Conservation (phyloP, 1,140 invertebrate genomes). For the Brachionus sp. region DNA sequence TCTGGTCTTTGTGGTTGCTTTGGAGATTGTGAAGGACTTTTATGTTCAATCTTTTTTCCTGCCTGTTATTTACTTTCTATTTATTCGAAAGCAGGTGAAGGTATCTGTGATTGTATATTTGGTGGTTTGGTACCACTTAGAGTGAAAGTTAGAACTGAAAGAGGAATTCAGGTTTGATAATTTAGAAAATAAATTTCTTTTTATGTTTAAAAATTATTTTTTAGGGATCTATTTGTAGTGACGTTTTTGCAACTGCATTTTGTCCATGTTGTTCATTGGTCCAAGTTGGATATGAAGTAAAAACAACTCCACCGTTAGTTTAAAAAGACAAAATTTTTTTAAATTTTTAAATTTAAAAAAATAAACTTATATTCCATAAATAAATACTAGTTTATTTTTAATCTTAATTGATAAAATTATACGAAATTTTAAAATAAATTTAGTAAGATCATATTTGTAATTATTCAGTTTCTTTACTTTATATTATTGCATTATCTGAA, state of each 20-base stretch:
- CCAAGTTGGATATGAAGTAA: background rate
- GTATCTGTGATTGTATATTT: background rate
- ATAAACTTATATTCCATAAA: no score
- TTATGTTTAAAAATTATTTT: background rate
- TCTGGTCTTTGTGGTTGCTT: background rate
- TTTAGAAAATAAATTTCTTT: background rate
- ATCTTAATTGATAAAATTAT: no score
- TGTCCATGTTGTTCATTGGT: background rate
- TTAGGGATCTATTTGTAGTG: conserved; percentile 25
- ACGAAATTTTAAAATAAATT: no score
- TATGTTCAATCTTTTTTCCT: background rate
- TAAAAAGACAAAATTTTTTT: background rate
- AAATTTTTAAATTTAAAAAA: no score
- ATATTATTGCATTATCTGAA: no score
- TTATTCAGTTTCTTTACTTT: no score
- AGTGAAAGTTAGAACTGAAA: conserved; percentile 29
- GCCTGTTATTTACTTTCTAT: background rate
- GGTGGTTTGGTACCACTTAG: conserved; percentile 24
- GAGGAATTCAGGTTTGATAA: conserved; percentile 9
- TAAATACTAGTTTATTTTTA: no score
- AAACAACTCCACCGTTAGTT: background rate
- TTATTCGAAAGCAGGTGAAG: background rate
- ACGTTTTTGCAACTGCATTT: background rate
- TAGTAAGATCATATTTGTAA: no score
- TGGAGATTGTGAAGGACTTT: background rate